Conservation (phyloP, 2,113 vertebrate species). For the Mugil cephalus region DNA sequence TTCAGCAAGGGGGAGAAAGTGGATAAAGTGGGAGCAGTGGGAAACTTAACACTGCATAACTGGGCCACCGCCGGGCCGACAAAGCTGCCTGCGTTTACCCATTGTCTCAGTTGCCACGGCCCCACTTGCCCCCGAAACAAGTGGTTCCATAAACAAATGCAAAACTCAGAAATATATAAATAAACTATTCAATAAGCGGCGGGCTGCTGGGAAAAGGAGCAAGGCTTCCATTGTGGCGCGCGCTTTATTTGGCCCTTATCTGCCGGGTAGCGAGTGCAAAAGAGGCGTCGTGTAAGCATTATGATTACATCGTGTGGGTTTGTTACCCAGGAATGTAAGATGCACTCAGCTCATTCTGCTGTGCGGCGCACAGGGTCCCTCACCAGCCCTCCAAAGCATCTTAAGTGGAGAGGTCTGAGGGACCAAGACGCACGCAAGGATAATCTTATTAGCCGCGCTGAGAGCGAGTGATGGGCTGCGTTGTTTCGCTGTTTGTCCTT, state of each 20-base stretch:
- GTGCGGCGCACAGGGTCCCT: constrained; percentile 70
- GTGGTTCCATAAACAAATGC: constrained; percentile 70
- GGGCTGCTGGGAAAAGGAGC: constrained; percentile 57
- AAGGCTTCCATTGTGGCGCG: constrained; percentile 72
- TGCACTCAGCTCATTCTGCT: constrained; percentile 75
- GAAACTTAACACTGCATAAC: constrained; percentile 38
- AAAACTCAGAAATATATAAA: constrained; percentile 80
- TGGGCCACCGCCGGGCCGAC: constrained; percentile 57
- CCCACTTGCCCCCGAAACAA: constrained; percentile 56
- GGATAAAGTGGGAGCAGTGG: constrained; percentile 34
- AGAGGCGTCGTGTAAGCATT: constrained; percentile 82
- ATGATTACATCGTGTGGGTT: constrained; percentile 86
- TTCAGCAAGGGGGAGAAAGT: constrained; percentile 41
- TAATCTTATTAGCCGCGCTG: constrained; percentile 84
- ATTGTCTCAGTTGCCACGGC: constrained; percentile 61
- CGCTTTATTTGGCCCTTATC: constrained; percentile 82
- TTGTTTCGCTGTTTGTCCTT: constrained; percentile 80
- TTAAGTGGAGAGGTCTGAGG: constrained; percentile 82
- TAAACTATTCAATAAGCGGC: constrained; percentile 78
- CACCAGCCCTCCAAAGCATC: constrained; percentile 78
- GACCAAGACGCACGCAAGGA: constrained; percentile 71
- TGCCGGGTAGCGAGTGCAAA: constrained; percentile 75
- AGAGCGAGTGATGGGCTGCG: constrained; percentile 70
- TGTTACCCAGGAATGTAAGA: constrained; percentile 84
- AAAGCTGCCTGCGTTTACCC: constrained; percentile 62